These are phyloP conservation scores for Schizotus pectinicornis DNA, from an alignment of 2,888 invertebrate genomes.

Conservation along the genomic window DNA sequence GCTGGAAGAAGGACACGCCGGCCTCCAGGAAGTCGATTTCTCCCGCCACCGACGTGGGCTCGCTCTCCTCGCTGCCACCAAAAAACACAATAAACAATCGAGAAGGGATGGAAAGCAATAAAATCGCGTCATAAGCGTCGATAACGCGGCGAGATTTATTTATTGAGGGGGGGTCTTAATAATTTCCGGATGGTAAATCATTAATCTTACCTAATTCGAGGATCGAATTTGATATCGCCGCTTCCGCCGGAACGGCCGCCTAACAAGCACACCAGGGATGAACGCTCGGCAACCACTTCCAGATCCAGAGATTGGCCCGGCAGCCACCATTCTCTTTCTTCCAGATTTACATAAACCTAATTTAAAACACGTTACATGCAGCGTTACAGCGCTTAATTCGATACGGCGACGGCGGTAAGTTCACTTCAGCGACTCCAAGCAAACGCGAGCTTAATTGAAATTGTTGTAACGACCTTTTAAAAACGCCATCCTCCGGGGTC, in stretches of 20 bases:
- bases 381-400: too few species aligned
- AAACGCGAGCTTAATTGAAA: too few species aligned
- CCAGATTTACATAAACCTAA: constrained; percentile 67
- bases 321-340: constrained; percentile 69
- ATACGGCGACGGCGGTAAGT: too few species aligned
- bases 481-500: too few species aligned
- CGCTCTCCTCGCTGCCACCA: constrained; percentile 53
- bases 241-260: constrained; percentile 63
- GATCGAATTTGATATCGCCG: constrained; percentile 61
- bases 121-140: too few species aligned
- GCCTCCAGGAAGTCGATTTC: constrained; percentile 68
- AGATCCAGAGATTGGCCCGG: constrained; percentile 66
- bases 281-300: constrained; percentile 66
- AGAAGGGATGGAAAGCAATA: constrained; percentile 12
- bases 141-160: too few species aligned
- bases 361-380: constrained; percentile 13
- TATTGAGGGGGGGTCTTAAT: not conserved
- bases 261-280: constrained; percentile 68
- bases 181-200: constrained; percentile 9
- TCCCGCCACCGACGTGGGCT: constrained; percentile 44
- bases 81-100: constrained; percentile 31
- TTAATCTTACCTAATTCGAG: constrained; percentile 54
- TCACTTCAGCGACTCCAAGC: too few species aligned
- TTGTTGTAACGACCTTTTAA: too few species aligned
- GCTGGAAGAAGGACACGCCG: constrained; percentile 66